Evolutionary conservation across 2,888 invertebrate species (phyloP), one percentile per base, ranked within the genome.

Genomic region (Cabera pusaria): DNA sequence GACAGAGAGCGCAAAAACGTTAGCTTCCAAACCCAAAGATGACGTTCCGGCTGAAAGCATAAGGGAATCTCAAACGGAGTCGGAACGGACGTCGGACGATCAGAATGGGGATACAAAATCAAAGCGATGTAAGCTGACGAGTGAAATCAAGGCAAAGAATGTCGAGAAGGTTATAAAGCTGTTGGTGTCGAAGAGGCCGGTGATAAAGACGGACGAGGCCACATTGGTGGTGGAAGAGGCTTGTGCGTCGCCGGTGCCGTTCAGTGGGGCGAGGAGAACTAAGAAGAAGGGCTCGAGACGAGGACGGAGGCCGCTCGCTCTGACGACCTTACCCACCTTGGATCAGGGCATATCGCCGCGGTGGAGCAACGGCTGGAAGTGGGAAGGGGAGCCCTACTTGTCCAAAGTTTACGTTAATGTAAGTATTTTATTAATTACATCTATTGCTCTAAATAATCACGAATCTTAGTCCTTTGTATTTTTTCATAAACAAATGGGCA

Each of bases 291-390:
- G 69, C 14, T 65, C 44, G 63, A 1, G 70, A 53, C 31, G 75
- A 26, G 24, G 51, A n/a, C 29, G 40, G 32, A 37, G 43, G 5
- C 40, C 44, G 11, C 18, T 27, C 21, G 24, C 56, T 44, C 31
- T 57, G 54, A 25, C 64, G 47, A 5, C 49, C 66, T 5, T 64
- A 65, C 31, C 55, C 34, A 5, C 56, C 60, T 5, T 59, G 63
- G 67, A 72, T 27, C 75, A 71, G 5, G 65, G 75, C 17, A 59
- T 72, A 9, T 69, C 76, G 6, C 87, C 86, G 6, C 69, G 85
- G 49, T 97, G 96, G 96, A 96, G 95, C 69, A 97, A 97, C 72
- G 97, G 97, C 12, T 97, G 97, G 97, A 92, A 91, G 49, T 97
- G 97, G 96, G 94, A 95, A 67, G 97, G 97, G 26, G 93, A 95